Evolutionary conservation across 1,140 invertebrate genomes (phyloP), one percentile per base, ranked within the genome.

Genomic region (Tyrophagus putrescentiae): DNA sequence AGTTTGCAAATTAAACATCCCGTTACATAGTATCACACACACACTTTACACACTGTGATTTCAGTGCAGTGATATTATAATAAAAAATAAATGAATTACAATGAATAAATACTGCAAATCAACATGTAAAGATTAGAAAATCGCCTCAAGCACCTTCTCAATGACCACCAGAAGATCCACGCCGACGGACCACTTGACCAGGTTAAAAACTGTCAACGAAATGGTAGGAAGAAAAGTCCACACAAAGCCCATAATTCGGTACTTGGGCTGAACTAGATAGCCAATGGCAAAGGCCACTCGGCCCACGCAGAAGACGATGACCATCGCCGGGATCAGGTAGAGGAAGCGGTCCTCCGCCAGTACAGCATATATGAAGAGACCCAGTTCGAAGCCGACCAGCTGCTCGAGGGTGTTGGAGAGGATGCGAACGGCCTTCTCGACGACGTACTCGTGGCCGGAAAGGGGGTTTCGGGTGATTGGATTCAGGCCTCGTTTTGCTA

Each of bases 351-450:
- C 41, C 5, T 39, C 41, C 2, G 39, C 11, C 25, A 34, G 54
- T 6, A 27, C 52, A 3, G 42, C 60, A 21, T 60, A 52, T 3
- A 31, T 42, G 5, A 62, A 32, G 29, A 60, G 61, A 48, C 21
- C 33, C 23, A 45, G 9, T 16, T 36, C 7, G 29, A 25, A 36
- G 16, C 58, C n/a, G 16, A 62, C 13, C 9, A 48, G 31, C 41
- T 62, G 61, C 34, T 62, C 61, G 16, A 62, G 11, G 21, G 57
- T 62, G 28, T 62, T 62, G 34, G 58, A 36, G 32, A 62, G 36
- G 16, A 62, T 62, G n/a, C 41, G 33, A 21, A n/a, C 33, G 16
- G 57, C 11, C 16, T 28, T 39, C 28, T 61, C 42, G 5, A 61
- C 39, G 28, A 18, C 21, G 4, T 1, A 6, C 36, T 62, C 61